These are phyloP conservation scores for Atta colombica DNA, from an alignment of 1,140 invertebrate species.

Conservation along the genomic window DNA sequence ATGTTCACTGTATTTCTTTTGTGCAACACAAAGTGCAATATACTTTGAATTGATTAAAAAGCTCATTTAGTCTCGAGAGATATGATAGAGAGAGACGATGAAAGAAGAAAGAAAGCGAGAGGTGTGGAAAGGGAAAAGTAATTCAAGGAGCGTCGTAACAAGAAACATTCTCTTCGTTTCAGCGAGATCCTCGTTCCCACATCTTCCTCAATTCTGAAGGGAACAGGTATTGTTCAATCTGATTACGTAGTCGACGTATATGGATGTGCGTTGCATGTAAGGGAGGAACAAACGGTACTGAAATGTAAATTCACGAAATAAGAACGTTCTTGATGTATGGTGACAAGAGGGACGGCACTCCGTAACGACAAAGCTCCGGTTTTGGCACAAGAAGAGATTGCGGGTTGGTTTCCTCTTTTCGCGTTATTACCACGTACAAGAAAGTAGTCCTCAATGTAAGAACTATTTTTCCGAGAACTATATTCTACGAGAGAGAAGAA, in stretches of 20 bases:
- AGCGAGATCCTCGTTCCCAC: neutral
- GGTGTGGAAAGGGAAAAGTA: neutral
- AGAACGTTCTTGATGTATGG: neutral
- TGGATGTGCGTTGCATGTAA: neutral
- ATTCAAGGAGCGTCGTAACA: slow-evolving; percentile 28
- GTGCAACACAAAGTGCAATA: neutral
- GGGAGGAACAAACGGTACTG: neutral
- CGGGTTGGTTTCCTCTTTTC: neutral
- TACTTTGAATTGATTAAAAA: slow-evolving; percentile 42
- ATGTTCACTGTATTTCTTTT: neutral
- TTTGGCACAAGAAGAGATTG: neutral
- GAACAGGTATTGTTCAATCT: neutral
- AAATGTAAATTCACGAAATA: slow-evolving; percentile 29
- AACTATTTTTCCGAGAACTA: neutral
- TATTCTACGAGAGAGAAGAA: neutral
- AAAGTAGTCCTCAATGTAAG: neutral
- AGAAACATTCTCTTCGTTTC: neutral
- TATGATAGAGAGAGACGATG: neutral
- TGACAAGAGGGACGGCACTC: neutral
- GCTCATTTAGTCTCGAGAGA: slow-evolving; percentile 22
- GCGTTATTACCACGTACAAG: neutral
- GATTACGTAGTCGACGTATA: slow-evolving; percentile 5
- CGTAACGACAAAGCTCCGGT: neutral
- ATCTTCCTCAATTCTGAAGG: neutral
- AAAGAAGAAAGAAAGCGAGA: neutral